Evolutionary conservation across 2,113 vertebrate genomes (phyloP).

Genomic region (Tringa solitaria): DNA sequence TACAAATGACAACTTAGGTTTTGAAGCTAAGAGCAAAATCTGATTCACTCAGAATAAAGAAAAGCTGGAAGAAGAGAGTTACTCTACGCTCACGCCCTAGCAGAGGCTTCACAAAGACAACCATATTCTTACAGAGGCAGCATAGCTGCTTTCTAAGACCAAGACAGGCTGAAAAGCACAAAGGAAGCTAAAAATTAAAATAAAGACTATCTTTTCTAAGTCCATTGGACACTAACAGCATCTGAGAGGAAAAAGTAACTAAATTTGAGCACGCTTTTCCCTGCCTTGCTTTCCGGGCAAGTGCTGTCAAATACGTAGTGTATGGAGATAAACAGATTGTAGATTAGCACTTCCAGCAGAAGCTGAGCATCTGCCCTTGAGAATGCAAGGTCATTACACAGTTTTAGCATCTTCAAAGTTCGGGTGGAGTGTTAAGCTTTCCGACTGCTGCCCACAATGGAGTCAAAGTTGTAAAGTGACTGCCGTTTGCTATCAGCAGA

Average conservation of each 20-base stretch:
- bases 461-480: constrained; percentile 71
- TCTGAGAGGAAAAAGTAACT: constrained; percentile 5
- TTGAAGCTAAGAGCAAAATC: not conserved
- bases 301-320: constrained; percentile 3
- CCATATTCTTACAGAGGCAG: not conserved
- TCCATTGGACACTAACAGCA: not conserved
- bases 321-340: constrained; percentile 46
- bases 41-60: not conserved
- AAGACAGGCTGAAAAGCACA: not conserved
- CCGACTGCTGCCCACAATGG: constrained; percentile 57
- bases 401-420: constrained; percentile 64
- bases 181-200: constrained; percentile 31
- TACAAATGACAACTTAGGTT: not conserved
- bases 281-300: constrained; percentile 40
- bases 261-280: not conserved
- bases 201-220: not conserved
- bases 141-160: not conserved
- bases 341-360: constrained; percentile 53
- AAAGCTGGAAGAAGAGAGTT: not conserved
- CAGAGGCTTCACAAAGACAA: not conserved
- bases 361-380: constrained; percentile 46
- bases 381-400: constrained; percentile 70
- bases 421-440: constrained; percentile 57
- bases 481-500: constrained; percentile 54
- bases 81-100: not conserved